Percentiles rank a stretch among this genome's conserved stretches.
phyloP scores from a whole-genome alignment of 2,888 invertebrate genomes.

The Neoaliturus tenellus region DNA sequence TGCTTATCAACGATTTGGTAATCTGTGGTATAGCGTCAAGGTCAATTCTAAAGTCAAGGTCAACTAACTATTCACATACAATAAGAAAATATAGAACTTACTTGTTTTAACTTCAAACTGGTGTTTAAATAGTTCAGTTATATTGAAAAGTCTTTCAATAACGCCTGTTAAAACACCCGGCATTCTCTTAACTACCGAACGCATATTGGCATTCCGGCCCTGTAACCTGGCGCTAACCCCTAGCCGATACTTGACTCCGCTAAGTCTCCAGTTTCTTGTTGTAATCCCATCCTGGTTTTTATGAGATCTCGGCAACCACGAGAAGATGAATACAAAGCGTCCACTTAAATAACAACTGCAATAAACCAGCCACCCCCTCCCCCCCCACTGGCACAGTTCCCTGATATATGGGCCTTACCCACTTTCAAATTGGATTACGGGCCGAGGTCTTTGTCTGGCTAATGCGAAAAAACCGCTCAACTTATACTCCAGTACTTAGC shows the following conservation, averaged over 20 bases:
- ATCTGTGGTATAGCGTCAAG: too few species aligned
- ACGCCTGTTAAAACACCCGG: too few species aligned
- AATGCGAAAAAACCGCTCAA: background rate
- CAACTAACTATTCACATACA: too few species aligned
- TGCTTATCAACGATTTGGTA: too few species aligned
- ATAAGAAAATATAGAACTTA: too few species aligned
- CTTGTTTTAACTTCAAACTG: too few species aligned
- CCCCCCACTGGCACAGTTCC: conserved; percentile 2
- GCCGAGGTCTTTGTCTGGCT: background rate
- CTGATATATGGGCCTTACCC: conserved; percentile 15
- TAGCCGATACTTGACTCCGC: background rate
- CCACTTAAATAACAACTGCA: conserved; percentile 42
- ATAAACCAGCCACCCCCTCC: conserved; percentile 20
- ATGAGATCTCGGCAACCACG: conserved; percentile 10
- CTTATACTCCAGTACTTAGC: background rate
- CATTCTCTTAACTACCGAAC: too few species aligned
- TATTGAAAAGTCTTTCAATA: too few species aligned
- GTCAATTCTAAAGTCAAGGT: too few species aligned
- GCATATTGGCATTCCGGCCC: background rate
- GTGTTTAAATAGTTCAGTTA: too few species aligned
- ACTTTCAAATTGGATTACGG: conserved; percentile 34
- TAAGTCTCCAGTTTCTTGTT: conserved; percentile 12
- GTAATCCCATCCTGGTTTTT: conserved; percentile 34
- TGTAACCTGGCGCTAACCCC: background rate
- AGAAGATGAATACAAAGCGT: conserved; percentile 37